A percentile compares a stretch with the other conserved stretches of the same genome.
Conservation (phyloP, 2,113 vertebrate genomes). For the Notarius lentiginosus region DNA sequence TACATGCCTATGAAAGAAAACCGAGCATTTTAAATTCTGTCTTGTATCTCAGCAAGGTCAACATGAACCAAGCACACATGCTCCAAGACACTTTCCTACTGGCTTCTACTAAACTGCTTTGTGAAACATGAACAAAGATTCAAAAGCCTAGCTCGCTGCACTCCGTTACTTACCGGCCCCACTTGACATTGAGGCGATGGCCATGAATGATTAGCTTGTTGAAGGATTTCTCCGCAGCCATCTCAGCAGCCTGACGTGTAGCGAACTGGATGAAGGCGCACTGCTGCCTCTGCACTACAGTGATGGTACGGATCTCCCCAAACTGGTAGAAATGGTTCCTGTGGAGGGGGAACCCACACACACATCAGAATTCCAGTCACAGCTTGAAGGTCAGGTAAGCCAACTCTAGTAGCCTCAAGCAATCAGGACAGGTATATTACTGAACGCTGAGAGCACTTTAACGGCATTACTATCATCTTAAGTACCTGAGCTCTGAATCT, state of each 20-base stretch:
- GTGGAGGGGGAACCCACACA: not conserved
- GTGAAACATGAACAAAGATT: not conserved
- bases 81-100: not conserved
- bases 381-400: not conserved
- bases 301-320: constrained; percentile 94
- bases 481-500: constrained; percentile 91
- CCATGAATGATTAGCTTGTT: constrained; percentile 98
- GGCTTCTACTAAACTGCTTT: not conserved
- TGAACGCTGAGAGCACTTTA: not conserved
- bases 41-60: not conserved
- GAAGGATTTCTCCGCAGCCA: constrained; percentile 96
- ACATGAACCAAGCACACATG: not conserved
- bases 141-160: not conserved
- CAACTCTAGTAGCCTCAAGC: not conserved
- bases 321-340: constrained; percentile 99
- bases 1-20: too few species aligned
- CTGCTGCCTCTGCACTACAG: constrained; percentile 94
- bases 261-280: constrained; percentile 99
- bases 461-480: not conserved
- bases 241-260: constrained; percentile 88
- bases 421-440: not conserved
- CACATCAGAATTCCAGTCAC: not conserved
- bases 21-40: not conserved
- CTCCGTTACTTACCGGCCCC: constrained; percentile 85
- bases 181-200: constrained; percentile 94